A percentile compares a stretch with the other conserved stretches of the same genome.
Evolutionary conservation across 2,797 vertebrate species (phyloP).

Genomic region (Odontamblyopus rebecca): DNA sequence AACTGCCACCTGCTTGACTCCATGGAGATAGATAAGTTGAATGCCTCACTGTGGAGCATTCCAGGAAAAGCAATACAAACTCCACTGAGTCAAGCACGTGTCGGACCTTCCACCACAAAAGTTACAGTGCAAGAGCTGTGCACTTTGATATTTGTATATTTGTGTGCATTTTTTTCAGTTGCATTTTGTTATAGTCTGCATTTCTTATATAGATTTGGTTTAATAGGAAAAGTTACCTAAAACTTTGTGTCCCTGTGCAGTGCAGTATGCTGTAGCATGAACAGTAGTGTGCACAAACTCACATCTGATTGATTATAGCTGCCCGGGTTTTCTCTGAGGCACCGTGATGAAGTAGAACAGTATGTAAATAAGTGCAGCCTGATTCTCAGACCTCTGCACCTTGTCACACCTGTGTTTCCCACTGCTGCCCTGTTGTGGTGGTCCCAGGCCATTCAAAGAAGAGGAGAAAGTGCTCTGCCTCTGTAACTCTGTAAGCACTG

Average conservation of each 20-base stretch:
- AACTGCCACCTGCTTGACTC: too few relatives aligned
- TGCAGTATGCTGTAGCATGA: slow-evolving; percentile 15
- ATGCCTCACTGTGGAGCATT: too few relatives aligned
- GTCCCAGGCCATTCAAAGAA: slow-evolving; percentile 52
- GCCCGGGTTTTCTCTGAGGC: slow-evolving; percentile 55
- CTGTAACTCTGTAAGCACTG: slow-evolving; percentile 57
- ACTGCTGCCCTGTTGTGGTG: slow-evolving; percentile 41
- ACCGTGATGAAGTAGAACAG: slow-evolving; percentile 63
- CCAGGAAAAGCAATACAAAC: too few relatives aligned
- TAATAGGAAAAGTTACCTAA: slow-evolving; percentile 9
- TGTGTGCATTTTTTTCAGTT: slow-evolving; percentile 34
- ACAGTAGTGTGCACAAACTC: slow-evolving; percentile 42
- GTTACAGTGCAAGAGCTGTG: too few relatives aligned
- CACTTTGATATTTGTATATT: slow-evolving; percentile 9
- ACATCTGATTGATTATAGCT: slow-evolving; percentile 71
- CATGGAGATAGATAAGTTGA: too few relatives aligned
- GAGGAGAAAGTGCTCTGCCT: slow-evolving; percentile 59
- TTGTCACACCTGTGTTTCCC: slow-evolving; percentile 48
- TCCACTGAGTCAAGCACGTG: too few relatives aligned
- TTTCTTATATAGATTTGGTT: slow-evolving; percentile 25
- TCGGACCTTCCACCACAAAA: too few relatives aligned
- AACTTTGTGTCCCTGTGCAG: slow-evolving; percentile 4
- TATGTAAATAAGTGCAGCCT: slow-evolving; percentile 62
- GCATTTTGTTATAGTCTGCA: slow-evolving; percentile 24
- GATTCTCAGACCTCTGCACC: slow-evolving; percentile 43